Evolutionary conservation across 2,888 invertebrate genomes (phyloP).

Genomic region (Julus scandinavius): DNA sequence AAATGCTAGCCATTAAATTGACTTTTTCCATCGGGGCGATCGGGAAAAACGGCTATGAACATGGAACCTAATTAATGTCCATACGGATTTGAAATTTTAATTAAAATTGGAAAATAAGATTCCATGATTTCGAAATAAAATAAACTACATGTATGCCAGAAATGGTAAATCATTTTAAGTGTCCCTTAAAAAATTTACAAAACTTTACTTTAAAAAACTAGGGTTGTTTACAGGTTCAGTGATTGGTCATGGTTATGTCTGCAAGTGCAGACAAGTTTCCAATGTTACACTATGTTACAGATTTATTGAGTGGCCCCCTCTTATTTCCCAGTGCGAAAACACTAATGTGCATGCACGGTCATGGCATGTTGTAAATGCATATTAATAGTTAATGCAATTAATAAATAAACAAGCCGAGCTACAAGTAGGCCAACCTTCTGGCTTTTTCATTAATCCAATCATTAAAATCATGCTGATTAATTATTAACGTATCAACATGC

Average conservation of each 20-base stretch:
- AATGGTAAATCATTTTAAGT: too few relatives aligned
- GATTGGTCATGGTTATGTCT: too few relatives aligned
- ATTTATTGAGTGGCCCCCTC: background rate
- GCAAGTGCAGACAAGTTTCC: too few relatives aligned
- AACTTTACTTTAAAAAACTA: too few relatives aligned
- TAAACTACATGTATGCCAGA: too few relatives aligned
- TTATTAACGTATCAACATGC: constrained; percentile 43
- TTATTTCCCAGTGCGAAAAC: background rate
- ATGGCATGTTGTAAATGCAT: constrained; percentile 35
- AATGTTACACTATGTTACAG: too few relatives aligned
- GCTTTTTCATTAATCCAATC: constrained; percentile 45
- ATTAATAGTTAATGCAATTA: constrained; percentile 46
- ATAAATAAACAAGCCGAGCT: constrained; percentile 43
- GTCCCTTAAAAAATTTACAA: too few relatives aligned
- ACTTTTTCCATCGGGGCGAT: too few relatives aligned
- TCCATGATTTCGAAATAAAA: background rate
- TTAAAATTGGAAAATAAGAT: background rate
- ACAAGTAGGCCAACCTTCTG: constrained; percentile 44
- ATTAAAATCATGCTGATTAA: constrained; percentile 45
- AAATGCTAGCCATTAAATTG: too few relatives aligned
- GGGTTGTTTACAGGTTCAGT: too few relatives aligned
- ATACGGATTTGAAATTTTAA: background rate
- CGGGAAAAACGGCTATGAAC: too few relatives aligned
- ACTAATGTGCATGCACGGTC: constrained; percentile 38
- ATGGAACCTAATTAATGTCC: too few relatives aligned